phyloP scores from a whole-genome alignment of 2,888 invertebrate genomes.

The Agrochola lota region DNA sequence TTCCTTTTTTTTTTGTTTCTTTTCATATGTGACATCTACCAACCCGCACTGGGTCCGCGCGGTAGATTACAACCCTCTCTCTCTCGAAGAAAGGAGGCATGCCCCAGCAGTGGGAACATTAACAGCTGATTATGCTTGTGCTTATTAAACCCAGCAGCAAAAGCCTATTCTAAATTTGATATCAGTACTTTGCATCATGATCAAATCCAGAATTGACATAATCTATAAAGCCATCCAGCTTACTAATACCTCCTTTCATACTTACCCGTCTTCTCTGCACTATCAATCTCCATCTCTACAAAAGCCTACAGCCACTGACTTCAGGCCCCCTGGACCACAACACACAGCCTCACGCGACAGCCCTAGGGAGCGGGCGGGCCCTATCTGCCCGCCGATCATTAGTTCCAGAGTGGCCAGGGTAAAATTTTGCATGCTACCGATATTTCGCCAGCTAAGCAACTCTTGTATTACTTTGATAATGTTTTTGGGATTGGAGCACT shows the following conservation, averaged over 20 bases:
- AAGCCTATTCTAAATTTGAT: too few species aligned
- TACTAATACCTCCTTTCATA: not conserved
- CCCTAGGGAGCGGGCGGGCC: constrained; percentile 81
- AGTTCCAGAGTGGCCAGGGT: constrained; percentile 82
- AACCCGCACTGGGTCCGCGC: too few species aligned
- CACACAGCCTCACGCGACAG: constrained; percentile 67
- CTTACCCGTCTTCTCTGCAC: not conserved
- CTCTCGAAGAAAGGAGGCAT: too few species aligned
- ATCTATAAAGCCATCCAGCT: not conserved
- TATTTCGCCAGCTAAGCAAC: constrained; percentile 72
- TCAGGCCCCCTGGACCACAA: constrained; percentile 25
- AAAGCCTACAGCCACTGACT: constrained; percentile 13
- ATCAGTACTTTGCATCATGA: not conserved
- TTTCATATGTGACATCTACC: too few species aligned
- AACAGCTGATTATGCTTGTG: too few species aligned
- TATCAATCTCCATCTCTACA: constrained; percentile 28
- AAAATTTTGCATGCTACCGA: constrained; percentile 87
- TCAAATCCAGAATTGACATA: too few species aligned
- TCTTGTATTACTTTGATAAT: constrained; percentile 59
- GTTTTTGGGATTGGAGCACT: constrained; percentile 45
- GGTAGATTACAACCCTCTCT: too few species aligned
- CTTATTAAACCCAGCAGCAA: too few species aligned
- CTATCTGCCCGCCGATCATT: constrained; percentile 85
- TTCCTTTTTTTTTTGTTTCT: too few species aligned
- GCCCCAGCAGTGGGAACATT: too few species aligned